phyloP scores from a whole-genome alignment of 2,113 vertebrate genomes.

The Rhagologus leucostigma region DNA sequence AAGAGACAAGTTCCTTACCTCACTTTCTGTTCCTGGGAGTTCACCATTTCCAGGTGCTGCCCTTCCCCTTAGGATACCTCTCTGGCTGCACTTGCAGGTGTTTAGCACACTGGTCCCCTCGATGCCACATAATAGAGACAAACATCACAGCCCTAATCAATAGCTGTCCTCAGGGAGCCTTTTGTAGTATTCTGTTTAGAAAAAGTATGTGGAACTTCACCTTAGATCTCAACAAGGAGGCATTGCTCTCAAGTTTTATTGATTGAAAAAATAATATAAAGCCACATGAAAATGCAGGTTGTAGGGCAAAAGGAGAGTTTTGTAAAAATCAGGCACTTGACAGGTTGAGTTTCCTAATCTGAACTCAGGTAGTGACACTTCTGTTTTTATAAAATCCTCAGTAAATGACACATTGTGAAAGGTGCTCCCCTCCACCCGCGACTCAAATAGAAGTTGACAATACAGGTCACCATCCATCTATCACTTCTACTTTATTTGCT shows the following conservation, averaged over 20 bases:
- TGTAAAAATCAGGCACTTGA: background rate
- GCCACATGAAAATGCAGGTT: conserved; percentile 4
- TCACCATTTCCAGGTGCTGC: background rate
- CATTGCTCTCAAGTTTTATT: background rate
- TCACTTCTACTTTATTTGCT: background rate
- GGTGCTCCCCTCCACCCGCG: background rate
- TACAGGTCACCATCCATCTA: background rate
- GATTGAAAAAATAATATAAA: conserved; percentile 33
- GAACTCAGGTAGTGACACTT: background rate
- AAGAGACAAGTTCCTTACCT: background rate
- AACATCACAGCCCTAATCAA: background rate
- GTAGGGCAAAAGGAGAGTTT: background rate
- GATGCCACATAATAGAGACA: background rate
- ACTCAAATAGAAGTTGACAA: background rate
- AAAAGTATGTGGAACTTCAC: background rate
- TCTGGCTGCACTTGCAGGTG: background rate
- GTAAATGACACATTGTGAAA: background rate
- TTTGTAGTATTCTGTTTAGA: background rate
- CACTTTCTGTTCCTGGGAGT: background rate
- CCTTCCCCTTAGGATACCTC: background rate
- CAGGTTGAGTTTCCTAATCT: background rate
- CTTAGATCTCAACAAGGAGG: background rate
- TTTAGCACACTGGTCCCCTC: background rate
- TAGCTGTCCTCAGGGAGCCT: background rate
- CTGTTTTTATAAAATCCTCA: background rate